A percentile compares a stretch with the other conserved stretches of the same genome.
Evolutionary conservation across 2,797 vertebrate species (phyloP).

Genomic region (Ceryle rudis): DNA sequence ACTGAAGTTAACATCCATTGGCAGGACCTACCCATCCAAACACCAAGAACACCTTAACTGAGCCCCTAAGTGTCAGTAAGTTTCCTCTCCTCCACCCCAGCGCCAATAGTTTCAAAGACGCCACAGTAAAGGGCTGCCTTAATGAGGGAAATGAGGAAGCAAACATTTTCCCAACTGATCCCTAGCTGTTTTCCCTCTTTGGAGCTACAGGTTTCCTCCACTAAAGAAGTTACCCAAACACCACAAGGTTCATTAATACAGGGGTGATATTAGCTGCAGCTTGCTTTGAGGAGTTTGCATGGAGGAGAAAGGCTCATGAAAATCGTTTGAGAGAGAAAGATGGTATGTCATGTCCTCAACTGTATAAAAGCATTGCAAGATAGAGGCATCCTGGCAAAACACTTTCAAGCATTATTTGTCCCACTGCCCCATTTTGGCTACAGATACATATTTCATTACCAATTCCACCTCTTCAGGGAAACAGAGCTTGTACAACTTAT

Average conservation of each 20-base stretch:
- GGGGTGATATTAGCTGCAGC: not conserved
- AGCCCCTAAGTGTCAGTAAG: not conserved
- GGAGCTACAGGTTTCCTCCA: not conserved
- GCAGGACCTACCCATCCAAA: not conserved
- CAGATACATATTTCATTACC: not conserved
- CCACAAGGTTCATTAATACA: not conserved
- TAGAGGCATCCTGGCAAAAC: not conserved
- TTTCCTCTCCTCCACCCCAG: not conserved
- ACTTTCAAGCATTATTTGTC: not conserved
- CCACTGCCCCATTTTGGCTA: not conserved
- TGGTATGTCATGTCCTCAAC: not conserved
- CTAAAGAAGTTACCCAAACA: not conserved
- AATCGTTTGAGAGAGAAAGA: not conserved
- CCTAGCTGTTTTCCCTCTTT: not conserved
- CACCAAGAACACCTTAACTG: not conserved
- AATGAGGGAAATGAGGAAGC: accelerated
- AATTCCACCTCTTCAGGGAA: not conserved
- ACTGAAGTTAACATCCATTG: not conserved
- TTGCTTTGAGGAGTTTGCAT: not conserved
- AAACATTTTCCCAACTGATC: not conserved
- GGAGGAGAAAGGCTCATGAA: not conserved
- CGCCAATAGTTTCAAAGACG: not conserved
- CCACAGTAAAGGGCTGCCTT: not conserved
- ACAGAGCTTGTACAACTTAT: not conserved
- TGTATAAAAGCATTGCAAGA: not conserved